Evolutionary conservation across 2,113 vertebrate genomes (phyloP).

Genomic region (Tamias sibiricus): DNA sequence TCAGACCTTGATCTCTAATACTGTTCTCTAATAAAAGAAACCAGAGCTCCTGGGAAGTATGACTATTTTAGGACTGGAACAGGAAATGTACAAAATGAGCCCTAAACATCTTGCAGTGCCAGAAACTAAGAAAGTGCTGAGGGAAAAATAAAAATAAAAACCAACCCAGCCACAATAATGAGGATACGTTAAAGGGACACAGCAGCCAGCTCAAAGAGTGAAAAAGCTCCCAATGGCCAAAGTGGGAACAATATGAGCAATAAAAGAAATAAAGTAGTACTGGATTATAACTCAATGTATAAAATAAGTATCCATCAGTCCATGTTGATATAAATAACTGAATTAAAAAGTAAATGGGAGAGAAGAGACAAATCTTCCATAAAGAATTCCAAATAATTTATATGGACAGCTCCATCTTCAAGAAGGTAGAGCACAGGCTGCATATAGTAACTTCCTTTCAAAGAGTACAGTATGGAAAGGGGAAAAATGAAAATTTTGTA

Average conservation of each 20-base stretch:
- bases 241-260: not conserved
- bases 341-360: not conserved
- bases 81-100: slow-evolving; percentile 1
- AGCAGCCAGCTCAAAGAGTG: not conserved
- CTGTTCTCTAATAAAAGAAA: not conserved
- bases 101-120: not conserved
- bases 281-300: not conserved
- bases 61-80: not conserved
- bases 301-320: not conserved
- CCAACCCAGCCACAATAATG: not conserved
- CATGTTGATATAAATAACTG: not conserved
- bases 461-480: not conserved
- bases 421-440: not conserved
- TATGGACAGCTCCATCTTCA: not conserved
- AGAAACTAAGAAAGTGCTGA: not conserved
- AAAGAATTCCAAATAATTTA: not conserved
- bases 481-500: not conserved
- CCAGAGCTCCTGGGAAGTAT: not conserved
- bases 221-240: not conserved
- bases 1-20: not conserved
- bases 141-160: not conserved
- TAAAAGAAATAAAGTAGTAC: not conserved
- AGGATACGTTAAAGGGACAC: not conserved
- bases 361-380: not conserved
- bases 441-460: not conserved